phyloP scores from a whole-genome alignment of 2,797 vertebrate species.

The Brachyalestes nurse region DNA sequence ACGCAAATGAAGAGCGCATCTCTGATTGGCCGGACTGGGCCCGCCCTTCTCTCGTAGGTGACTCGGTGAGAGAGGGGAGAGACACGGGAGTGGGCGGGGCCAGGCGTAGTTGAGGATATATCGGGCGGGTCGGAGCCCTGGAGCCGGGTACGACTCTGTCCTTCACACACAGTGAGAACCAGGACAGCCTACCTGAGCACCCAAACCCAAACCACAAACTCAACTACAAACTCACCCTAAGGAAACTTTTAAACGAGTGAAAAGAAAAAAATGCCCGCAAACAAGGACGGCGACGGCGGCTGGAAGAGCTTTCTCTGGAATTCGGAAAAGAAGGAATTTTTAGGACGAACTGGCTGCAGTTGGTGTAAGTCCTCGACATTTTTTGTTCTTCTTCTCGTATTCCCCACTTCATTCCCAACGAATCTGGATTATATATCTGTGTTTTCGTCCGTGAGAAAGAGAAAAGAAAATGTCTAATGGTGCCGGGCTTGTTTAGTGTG shows the following conservation, averaged over 20 bases:
- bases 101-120: slow-evolving; percentile 67
- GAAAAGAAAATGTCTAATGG: neutral
- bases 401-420: neutral
- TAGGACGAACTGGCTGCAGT: slow-evolving; percentile 91
- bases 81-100: slow-evolving; percentile 71
- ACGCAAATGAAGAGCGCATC: slow-evolving; percentile 64
- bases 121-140: slow-evolving; percentile 69
- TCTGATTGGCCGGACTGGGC: slow-evolving; percentile 72
- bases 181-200: slow-evolving; percentile 1
- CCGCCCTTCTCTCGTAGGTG: slow-evolving; percentile 67
- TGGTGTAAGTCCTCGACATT: slow-evolving; percentile 87
- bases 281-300: slow-evolving; percentile 89
- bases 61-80: slow-evolving; percentile 68
- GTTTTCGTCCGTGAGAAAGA: neutral
- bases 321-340: slow-evolving; percentile 92
- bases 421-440: slow-evolving; percentile 24
- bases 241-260: slow-evolving; percentile 48
- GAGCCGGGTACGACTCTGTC: slow-evolving; percentile 73
- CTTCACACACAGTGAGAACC: slow-evolving; percentile 62
- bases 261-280: slow-evolving; percentile 84
- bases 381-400: neutral
- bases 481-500: slow-evolving; percentile 48
- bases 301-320: slow-evolving; percentile 96
- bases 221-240: slow-evolving; percentile 19
- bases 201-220: slow-evolving; percentile 15